Evolutionary conservation across 2,797 vertebrate genomes (phyloP).

Genomic region (Kryptopterus vitreolus): DNA sequence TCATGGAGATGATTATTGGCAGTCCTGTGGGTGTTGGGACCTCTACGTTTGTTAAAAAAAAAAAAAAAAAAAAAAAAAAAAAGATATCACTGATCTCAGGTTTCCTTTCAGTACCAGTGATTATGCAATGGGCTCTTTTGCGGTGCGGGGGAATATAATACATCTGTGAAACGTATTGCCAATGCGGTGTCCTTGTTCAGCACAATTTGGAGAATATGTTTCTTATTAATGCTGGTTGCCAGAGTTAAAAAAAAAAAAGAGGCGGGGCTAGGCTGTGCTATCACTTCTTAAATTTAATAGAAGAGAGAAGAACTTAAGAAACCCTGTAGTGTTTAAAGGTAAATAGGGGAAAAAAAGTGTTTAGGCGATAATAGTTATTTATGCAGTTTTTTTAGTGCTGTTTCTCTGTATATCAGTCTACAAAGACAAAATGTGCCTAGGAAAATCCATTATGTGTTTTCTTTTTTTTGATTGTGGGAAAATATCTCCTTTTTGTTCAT

Average conservation of each 20-base stretch:
- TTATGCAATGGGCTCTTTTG: slow-evolving; percentile 10
- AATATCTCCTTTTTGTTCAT: slow-evolving; percentile 5
- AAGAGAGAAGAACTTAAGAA: slow-evolving; percentile 53
- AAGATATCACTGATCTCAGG: slow-evolving; percentile 53
- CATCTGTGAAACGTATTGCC: slow-evolving; percentile 25
- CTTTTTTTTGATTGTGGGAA: slow-evolving; percentile 2
- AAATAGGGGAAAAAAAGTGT: neutral
- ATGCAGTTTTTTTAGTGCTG: neutral
- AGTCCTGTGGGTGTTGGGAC: slow-evolving; percentile 40
- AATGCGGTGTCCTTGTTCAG: slow-evolving; percentile 42
- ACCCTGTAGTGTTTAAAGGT: neutral
- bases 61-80: no score
- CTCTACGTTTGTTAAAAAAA: slow-evolving; percentile 46
- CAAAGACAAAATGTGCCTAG: neutral
- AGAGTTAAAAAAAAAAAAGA: slow-evolving; percentile 40
- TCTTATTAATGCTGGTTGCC: slow-evolving; percentile 60
- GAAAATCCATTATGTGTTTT: slow-evolving; percentile 15
- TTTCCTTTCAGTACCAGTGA: slow-evolving; percentile 23
- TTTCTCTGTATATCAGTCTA: neutral
- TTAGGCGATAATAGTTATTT: neutral
- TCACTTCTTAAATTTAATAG: slow-evolving; percentile 41
- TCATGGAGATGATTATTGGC: slow-evolving; percentile 53
- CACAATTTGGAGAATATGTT: slow-evolving; percentile 54
- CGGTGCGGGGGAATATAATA: slow-evolving; percentile 33
- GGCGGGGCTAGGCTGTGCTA: slow-evolving; percentile 35